phyloP scores from a whole-genome alignment of 2,113 vertebrate genomes.

The Stegastes partitus region DNA sequence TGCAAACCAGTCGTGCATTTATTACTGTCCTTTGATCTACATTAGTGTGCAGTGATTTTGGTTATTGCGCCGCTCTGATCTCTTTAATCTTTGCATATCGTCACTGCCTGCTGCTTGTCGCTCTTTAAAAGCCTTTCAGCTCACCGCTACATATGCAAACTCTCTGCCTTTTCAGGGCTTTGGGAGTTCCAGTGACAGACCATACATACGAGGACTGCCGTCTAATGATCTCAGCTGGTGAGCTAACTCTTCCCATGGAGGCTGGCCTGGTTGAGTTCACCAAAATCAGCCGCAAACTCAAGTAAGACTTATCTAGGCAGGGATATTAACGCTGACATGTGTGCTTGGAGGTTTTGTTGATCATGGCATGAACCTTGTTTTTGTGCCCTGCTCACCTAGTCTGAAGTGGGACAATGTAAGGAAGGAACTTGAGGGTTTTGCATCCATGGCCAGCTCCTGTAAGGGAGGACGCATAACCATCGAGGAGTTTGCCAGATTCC shows the following conservation, averaged over 20 bases:
- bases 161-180: constrained; percentile 81
- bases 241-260: constrained; percentile 97
- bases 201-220: constrained; percentile 98
- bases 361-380: not conserved
- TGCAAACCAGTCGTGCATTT: not conserved
- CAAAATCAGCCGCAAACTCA: constrained; percentile 96
- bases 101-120: not conserved
- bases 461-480: constrained; percentile 95
- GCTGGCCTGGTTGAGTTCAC: constrained; percentile 98
- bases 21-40: not conserved
- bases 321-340: not conserved
- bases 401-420: constrained; percentile 94
- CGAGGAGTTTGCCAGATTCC: constrained; percentile 91
- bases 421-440: constrained; percentile 92
- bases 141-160: not conserved
- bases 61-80: not conserved
- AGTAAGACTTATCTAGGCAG: constrained; percentile 82
- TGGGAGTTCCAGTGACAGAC: constrained; percentile 92
- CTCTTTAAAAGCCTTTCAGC: not conserved
- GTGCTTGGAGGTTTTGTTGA: not conserved
- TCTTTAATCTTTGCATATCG: not conserved
- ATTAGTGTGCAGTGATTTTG: not conserved
- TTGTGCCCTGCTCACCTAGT: constrained; percentile 75
- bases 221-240: constrained; percentile 96
- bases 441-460: constrained; percentile 89